A percentile compares a stretch with the other conserved stretches of the same genome.
phyloP scores from a whole-genome alignment of 2,113 vertebrate genomes.

The Zootoca vivipara region DNA sequence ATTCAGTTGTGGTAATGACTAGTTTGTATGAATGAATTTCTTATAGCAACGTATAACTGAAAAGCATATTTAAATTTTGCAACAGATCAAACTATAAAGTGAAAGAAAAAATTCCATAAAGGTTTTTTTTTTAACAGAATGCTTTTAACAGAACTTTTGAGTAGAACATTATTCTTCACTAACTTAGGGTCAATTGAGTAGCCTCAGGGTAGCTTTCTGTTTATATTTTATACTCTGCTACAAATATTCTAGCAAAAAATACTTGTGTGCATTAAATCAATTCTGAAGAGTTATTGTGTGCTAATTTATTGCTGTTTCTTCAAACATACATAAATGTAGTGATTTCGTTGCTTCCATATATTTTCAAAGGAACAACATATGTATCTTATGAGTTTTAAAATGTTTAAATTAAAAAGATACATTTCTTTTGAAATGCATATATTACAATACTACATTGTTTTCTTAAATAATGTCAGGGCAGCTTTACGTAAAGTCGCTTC shows the following conservation, averaged over 20 bases:
- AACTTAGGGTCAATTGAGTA: background rate
- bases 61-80: background rate
- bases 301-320: background rate
- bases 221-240: background rate
- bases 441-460: background rate
- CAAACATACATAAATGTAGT: background rate
- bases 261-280: background rate
- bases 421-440: slow-evolving; percentile 11
- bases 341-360: background rate
- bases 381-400: background rate
- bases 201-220: background rate
- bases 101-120: background rate
- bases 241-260: background rate
- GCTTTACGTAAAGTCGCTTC: background rate
- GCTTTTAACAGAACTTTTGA: background rate
- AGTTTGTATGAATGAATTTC: background rate
- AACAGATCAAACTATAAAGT: background rate
- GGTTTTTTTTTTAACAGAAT: background rate
- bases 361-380: background rate
- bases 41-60: background rate
- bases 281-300: background rate
- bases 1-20: background rate
- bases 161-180: background rate
- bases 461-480: background rate
- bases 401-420: background rate